Percentiles rank a stretch among this genome's conserved stretches.
These are phyloP conservation scores for Tachina fera DNA, from an alignment of 2,888 invertebrate genomes.

Conservation along the genomic window DNA sequence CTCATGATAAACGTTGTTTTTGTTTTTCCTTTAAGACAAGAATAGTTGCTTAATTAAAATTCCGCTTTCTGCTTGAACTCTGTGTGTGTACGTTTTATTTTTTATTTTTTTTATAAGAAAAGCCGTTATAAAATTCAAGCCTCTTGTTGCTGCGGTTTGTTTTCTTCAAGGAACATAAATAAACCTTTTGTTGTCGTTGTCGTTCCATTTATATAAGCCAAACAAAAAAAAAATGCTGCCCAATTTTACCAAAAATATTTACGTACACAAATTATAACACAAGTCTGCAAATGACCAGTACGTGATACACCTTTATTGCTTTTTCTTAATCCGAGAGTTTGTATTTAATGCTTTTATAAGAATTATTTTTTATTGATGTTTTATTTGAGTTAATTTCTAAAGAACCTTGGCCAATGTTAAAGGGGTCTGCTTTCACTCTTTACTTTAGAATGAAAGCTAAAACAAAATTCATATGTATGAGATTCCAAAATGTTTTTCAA, in stretches of 20 bases:
- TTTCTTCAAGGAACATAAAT: not conserved
- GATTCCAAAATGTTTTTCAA: conserved; percentile 51
- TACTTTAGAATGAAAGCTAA: not conserved
- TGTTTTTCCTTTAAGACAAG: not conserved
- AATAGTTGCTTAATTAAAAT: conserved; percentile 52
- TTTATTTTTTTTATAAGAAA: not conserved
- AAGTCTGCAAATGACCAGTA: conserved; percentile 77
- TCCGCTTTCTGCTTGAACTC: conserved; percentile 52
- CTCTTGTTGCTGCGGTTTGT: not conserved
- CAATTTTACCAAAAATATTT: conserved; percentile 8
- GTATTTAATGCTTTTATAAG: conserved; percentile 43
- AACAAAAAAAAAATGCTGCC: not conserved
- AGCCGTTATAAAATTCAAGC: conserved; percentile 48
- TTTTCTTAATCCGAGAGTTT: conserved; percentile 45
- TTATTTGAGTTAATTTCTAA: not conserved
- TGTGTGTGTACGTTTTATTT: not conserved
- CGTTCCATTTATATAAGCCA: not conserved
- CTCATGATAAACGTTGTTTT: conserved; percentile 21
- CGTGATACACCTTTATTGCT: conserved; percentile 76
- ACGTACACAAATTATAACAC: conserved; percentile 64
- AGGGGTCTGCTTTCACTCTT: conserved; percentile 43
- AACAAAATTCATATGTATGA: not conserved
- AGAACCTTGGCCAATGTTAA: conserved; percentile 39
- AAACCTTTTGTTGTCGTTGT: conserved; percentile 22
- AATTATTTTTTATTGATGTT: conserved; percentile 26